Evolutionary conservation across 2,113 vertebrate species (phyloP).

Genomic region (Numenius arquata): DNA sequence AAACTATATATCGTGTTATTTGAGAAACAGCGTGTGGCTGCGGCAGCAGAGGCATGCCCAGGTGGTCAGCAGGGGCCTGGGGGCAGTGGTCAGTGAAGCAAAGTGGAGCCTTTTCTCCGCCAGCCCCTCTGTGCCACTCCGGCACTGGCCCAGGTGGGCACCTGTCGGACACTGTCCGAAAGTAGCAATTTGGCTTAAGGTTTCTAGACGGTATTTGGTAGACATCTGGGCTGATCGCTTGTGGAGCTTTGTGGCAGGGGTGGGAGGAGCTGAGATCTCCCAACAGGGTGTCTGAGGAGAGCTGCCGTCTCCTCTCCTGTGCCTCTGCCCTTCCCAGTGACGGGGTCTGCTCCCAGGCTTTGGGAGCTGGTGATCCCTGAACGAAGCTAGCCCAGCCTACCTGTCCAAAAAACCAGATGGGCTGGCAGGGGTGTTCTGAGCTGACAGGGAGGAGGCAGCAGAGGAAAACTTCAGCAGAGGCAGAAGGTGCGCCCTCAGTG

Average conservation of each 20-base stretch:
- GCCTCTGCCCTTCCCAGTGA: background rate
- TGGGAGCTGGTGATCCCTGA: background rate
- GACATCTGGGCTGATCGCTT: background rate
- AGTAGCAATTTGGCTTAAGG: background rate
- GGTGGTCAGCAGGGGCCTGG: background rate
- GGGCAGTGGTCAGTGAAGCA: background rate
- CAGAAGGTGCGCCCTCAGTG: background rate
- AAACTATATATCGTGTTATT: background rate
- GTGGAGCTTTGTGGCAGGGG: background rate
- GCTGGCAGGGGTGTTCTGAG: background rate
- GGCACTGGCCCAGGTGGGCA: background rate
- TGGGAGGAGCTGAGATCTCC: background rate
- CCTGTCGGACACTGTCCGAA: background rate
- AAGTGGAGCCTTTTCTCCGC: background rate
- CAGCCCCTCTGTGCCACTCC: fast-evolving
- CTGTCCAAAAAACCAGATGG: background rate
- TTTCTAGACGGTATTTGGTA: background rate
- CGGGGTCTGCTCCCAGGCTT: background rate
- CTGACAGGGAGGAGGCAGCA: background rate
- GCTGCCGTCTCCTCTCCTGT: background rate
- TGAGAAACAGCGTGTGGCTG: background rate
- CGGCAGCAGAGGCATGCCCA: background rate
- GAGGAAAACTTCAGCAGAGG: background rate
- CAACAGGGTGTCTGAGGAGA: background rate
- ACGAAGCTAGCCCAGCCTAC: background rate